Evolutionary conservation across 2,113 vertebrate species (phyloP), one percentile per base, ranked within the genome.

Genomic region (Notothenia coriiceps): DNA sequence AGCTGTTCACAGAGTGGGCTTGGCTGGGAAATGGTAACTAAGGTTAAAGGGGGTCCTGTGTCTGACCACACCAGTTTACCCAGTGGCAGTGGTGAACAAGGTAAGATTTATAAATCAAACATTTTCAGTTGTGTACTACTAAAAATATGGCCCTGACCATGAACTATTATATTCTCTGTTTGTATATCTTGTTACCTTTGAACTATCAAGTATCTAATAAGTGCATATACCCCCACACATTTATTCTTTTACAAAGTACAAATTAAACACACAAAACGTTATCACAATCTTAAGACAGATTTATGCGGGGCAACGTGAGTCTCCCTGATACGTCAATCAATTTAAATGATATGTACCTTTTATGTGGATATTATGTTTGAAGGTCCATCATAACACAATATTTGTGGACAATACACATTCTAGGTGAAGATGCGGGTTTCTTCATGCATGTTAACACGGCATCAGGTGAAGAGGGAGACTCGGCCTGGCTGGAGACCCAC

Each of bases 391-490:
- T 35, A 35, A 35, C 35, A 35, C 35, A 35, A 6, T 40, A 40
- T 40, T 40, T 40, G 6, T 40, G 29, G 29, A 40, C 35, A 40
- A 40, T 40, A 40, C 35, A 47, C 12, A 2, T 72, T 83, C 8
- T 59, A 75, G 61, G 49, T 52, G 0, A 25, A 4, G 10, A 10
- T 17, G 1, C 0, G 3, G 76, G 77, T 72, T 62, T 62, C 75
- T 97, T 97, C 85, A 96, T 97, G 96, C 94, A 97, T 87, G 96
- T 95, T 1, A 25, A 92, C 74, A 95, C 94, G 6, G 57, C 6
- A 29, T 8, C 25, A 2, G 87, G 74, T 25, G 0, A 33, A 14
- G 0, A 77, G 33, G 94, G 93, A 35, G 88, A 70, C 61, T 91
- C 60, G 0, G 95, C 95, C 18, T 0, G 73, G 47, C 88, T 98